phyloP scores from a whole-genome alignment of 2,888 invertebrate genomes.

The Chymomyza caudatula region DNA sequence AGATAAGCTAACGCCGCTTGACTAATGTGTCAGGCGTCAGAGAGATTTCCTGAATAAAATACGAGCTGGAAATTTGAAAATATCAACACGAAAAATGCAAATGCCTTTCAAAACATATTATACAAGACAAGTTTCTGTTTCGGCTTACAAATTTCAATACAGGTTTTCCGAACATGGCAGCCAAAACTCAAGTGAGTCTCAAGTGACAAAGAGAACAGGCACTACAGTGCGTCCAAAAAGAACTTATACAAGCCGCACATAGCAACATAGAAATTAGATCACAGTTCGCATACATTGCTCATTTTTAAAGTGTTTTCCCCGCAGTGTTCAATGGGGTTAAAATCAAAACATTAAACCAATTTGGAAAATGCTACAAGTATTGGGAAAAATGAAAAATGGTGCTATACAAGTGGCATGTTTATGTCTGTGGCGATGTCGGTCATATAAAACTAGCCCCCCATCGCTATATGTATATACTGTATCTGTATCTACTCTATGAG shows the following conservation, averaged over 20 bases:
- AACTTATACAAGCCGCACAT: background rate
- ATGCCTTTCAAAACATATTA: slow-evolving; percentile 56
- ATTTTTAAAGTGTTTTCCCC: slow-evolving; percentile 49
- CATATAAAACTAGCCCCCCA: slow-evolving; percentile 33
- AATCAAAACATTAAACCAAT: slow-evolving; percentile 47
- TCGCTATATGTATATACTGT: slow-evolving; percentile 7
- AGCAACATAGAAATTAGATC: no score
- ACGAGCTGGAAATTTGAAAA: slow-evolving; percentile 54
- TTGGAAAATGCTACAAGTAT: slow-evolving; percentile 29
- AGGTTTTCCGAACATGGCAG: slow-evolving; percentile 7
- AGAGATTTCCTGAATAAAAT: slow-evolving; percentile 48
- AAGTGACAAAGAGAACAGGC: slow-evolving; percentile 39
- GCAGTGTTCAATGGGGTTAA: slow-evolving; percentile 4
- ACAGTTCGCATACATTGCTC: slow-evolving; percentile 50
- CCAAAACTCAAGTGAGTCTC: slow-evolving; percentile 41
- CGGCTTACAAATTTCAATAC: background rate
- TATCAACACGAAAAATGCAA: slow-evolving; percentile 9
- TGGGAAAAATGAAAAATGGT: slow-evolving; percentile 53
- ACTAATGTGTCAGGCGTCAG: slow-evolving; percentile 40
- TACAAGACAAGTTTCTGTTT: slow-evolving; percentile 44
- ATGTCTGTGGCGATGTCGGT: slow-evolving; percentile 34
- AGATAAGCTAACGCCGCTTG: slow-evolving; percentile 9
- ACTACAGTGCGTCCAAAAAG: background rate
- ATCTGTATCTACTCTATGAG: background rate
- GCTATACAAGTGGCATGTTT: slow-evolving; percentile 54